Evolutionary conservation across 64 coral and sea anemone species (phyloP), one percentile per base, ranked within the genome.

Genomic region (Porites lutea): DNA sequence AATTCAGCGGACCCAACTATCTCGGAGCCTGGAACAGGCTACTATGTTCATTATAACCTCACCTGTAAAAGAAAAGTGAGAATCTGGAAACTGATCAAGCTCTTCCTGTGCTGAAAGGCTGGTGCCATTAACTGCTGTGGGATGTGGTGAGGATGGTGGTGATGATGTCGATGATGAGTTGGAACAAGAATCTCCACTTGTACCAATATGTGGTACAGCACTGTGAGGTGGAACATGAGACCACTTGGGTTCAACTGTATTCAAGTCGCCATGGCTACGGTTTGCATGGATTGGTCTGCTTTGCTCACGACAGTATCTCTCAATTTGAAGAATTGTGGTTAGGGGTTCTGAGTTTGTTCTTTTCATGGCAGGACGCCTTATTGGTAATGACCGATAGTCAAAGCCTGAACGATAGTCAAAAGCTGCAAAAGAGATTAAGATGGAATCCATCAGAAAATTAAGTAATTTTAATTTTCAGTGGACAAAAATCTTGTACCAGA

Each of bases 281-380:
- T 93, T 93, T 11, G 46, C 12, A 27, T 88, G 64, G 20, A 67
- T 72, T 37, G 51, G 49, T 4, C 48, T 76, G 22, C 50, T n/a
- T 27, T 87, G 60, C 37, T 78, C 72, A 13, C 46, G 21, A 2
- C 87, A 11, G 10, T 66, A 79, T 21, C 60, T 57, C 8, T 82
- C 86, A 4, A 93, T 65, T 72, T 93, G 84, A 58, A 82, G 47
- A 2, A 86, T 86, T 14, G 91, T 95, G 54, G 74, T 91, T 0
- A 83, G 88, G 72, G 94, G 94, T 48, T 95, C 94, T 2, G 94
- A 95, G 21, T 88, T 95, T 58, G 94, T 90, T 91, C 94, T 79
- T 23, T 95, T 95, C 16, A 90, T 54, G 13, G 65, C 72, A 14
- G 89, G 53, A 4, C 84, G 88, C 3, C 64, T 87, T 45, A 79